phyloP scores from a whole-genome alignment of 2,888 invertebrate species.

The Rapana venosa region DNA sequence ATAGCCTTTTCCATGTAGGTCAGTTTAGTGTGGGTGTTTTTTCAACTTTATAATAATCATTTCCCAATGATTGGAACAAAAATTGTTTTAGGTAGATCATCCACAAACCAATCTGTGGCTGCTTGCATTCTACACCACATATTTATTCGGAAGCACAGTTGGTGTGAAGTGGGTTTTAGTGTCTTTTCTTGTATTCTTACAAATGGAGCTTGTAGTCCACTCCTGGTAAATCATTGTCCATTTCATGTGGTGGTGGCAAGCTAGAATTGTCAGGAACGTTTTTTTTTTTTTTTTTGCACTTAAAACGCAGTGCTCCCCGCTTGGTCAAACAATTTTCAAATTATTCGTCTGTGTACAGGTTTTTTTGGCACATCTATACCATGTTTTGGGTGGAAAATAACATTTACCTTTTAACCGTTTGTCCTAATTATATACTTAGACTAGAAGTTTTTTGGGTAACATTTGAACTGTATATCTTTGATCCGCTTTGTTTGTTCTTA shows the following conservation, averaged over 20 bases:
- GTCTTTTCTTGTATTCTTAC: conserved; percentile 12
- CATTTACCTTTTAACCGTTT: conserved; percentile 33
- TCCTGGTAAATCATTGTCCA: conserved; percentile 29
- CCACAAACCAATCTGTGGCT: neutral
- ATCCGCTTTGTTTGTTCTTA: conserved; percentile 31
- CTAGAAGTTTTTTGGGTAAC: conserved; percentile 31
- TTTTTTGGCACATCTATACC: conserved; percentile 32
- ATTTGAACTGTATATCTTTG: conserved; percentile 25
- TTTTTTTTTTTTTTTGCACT: conserved; percentile 29
- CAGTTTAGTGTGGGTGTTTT: no score
- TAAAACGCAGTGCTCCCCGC: conserved; percentile 35
- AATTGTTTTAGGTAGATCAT: no score
- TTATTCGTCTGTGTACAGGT: conserved; percentile 26
- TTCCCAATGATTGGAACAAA: no score
- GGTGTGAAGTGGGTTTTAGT: conserved; percentile 26
- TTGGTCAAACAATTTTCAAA: conserved; percentile 29
- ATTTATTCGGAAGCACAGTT: conserved; percentile 21
- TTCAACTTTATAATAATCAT: no score
- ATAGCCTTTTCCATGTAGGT: no score
- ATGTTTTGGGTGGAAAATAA: conserved; percentile 35
- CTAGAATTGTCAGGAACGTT: conserved; percentile 18
- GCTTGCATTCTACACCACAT: neutral
- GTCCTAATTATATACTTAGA: conserved; percentile 36
- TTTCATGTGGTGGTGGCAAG: conserved; percentile 32
- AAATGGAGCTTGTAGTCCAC: conserved; percentile 12